phyloP scores from a whole-genome alignment of 1,140 invertebrate species.

The Babylonia areolata region DNA sequence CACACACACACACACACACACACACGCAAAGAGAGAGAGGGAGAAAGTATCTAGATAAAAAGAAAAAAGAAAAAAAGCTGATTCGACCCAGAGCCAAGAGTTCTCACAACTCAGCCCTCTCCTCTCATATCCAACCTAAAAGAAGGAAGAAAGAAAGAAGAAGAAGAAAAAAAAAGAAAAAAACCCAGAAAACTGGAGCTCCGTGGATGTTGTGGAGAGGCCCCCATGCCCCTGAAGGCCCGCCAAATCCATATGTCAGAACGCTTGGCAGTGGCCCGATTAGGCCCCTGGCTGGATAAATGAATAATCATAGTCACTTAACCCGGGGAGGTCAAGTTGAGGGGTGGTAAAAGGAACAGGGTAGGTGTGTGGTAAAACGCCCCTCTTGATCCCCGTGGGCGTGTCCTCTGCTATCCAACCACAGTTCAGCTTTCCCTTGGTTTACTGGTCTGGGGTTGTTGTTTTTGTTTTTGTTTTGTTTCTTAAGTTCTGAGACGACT shows the following conservation, averaged over 20 bases:
- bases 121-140: too few species aligned
- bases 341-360: neutral
- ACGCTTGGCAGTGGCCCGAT: neutral
- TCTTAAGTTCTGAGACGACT: too few species aligned
- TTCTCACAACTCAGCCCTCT: too few species aligned
- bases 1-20: neutral
- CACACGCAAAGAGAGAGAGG: neutral
- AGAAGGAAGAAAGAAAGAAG: neutral
- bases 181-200: neutral
- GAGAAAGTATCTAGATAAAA: too few species aligned
- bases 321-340: neutral
- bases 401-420: neutral
- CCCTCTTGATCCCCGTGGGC: neutral
- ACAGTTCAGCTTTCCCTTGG: too few species aligned
- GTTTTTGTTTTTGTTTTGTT: too few species aligned
- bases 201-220: neutral
- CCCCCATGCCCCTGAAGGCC: neutral
- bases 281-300: conserved; percentile 14
- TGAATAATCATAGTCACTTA: conserved; percentile 35
- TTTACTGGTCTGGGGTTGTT: too few species aligned
- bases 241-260: conserved; percentile 24
- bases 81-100: too few species aligned
- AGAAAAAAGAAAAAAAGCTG: too few species aligned
- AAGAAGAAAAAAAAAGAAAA: neutral
- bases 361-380: neutral